These are phyloP conservation scores for Lycocorax pyrrhopterus DNA, from an alignment of 2,113 vertebrate genomes.

Conservation along the genomic window DNA sequence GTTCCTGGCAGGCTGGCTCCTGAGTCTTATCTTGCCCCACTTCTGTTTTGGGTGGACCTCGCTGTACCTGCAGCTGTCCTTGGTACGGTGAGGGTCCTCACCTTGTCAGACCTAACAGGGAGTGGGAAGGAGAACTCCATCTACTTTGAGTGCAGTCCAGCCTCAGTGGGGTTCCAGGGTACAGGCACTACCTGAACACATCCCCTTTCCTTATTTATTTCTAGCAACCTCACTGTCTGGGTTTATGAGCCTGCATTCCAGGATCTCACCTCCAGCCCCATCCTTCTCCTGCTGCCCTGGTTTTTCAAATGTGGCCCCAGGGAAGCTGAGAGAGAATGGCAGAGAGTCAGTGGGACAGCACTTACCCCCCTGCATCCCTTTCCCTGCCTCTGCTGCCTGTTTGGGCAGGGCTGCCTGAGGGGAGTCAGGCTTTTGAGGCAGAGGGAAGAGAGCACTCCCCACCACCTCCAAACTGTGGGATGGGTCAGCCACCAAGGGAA, in stretches of 20 bases:
- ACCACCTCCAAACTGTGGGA: neutral
- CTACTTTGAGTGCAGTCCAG: neutral
- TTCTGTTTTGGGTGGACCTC: neutral
- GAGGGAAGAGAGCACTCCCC: neutral
- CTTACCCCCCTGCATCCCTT: neutral
- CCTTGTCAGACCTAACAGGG: neutral
- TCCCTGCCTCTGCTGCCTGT: neutral
- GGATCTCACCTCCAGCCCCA: neutral
- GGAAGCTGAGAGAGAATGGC: neutral
- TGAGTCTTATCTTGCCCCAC: neutral
- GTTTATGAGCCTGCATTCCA: neutral
- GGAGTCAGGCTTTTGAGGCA: neutral
- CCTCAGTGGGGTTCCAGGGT: neutral
- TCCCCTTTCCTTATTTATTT: neutral
- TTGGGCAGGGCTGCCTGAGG: accelerated
- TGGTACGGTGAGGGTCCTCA: neutral
- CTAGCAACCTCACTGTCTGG: neutral
- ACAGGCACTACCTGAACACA: neutral
- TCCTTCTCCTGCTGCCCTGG: neutral
- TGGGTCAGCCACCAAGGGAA: neutral
- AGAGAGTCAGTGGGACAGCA: neutral
- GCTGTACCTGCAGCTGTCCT: accelerated
- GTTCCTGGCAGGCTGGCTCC: neutral
- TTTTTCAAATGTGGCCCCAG: neutral
- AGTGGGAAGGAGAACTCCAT: neutral